These are phyloP conservation scores for Saguinus midas DNA, from an alignment of 2,113 vertebrate species.

Conservation along the genomic window DNA sequence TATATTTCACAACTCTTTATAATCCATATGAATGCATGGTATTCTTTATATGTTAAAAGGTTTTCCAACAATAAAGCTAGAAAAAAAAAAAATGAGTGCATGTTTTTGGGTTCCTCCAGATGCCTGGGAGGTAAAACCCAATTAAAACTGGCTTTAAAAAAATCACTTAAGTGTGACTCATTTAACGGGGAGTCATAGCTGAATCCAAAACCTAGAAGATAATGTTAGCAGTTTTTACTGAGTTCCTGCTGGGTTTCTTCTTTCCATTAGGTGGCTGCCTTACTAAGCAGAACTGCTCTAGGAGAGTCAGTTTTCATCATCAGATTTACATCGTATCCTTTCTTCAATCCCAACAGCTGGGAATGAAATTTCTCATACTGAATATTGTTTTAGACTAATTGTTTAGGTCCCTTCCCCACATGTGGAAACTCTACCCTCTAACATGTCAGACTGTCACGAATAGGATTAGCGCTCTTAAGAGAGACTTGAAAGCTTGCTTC, in stretches of 20 bases:
- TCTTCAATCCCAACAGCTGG: background rate
- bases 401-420: too few species aligned
- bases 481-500: background rate
- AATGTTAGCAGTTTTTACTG: background rate
- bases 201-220: background rate
- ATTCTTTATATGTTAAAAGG: background rate
- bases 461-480: background rate
- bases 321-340: background rate
- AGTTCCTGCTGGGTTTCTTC: background rate
- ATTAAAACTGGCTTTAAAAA: background rate
- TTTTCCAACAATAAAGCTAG: background rate
- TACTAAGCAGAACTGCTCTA: background rate
- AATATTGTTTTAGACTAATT: background rate
- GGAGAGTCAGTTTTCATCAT: background rate
- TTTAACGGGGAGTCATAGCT: background rate
- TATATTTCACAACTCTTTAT: background rate
- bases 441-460: background rate
- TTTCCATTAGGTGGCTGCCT: background rate
- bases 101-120: background rate
- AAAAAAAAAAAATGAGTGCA: background rate
- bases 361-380: background rate
- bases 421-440: rapidly evolving
- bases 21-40: too few species aligned
- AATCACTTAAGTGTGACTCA: background rate
- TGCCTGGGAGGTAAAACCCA: background rate